A percentile compares a stretch with the other conserved stretches of the same genome.
phyloP scores from a whole-genome alignment of 2,888 invertebrate genomes.

The Ametastegia equiseti region DNA sequence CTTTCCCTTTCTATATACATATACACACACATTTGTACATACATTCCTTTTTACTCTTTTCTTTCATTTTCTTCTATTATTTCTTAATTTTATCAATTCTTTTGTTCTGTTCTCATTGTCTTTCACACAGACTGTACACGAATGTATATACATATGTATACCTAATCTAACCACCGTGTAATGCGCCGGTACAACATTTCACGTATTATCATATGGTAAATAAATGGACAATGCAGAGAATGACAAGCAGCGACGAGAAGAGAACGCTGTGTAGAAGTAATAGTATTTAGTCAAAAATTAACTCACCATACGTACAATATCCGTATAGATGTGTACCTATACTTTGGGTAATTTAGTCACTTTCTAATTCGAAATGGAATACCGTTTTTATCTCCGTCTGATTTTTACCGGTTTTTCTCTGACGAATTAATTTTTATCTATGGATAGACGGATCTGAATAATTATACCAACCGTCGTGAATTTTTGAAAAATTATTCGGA shows the following conservation, averaged over 20 bases:
- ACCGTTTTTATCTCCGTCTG: neutral
- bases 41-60: neutral
- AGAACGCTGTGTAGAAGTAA: neutral
- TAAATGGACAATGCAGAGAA: neutral
- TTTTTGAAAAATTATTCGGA: no score
- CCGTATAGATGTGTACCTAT: neutral
- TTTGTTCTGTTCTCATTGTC: neutral
- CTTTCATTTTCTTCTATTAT: neutral
- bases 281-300: neutral
- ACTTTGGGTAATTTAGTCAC: slow-evolving; percentile 4
- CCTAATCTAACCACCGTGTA: neutral
- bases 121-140: neutral
- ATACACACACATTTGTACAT: no score
- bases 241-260: neutral
- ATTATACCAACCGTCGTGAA: no score
- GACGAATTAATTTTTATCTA: no score
- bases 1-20: neutral
- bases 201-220: neutral
- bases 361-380: slow-evolving; percentile 20
- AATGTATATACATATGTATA: neutral
- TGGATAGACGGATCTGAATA: no score
- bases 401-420: neutral
- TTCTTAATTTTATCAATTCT: neutral
- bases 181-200: neutral
- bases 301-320: neutral